Evolutionary conservation across 2,797 vertebrate genomes (phyloP), one percentile per base, ranked within the genome.

Genomic region (Sebastiscus tertius): DNA sequence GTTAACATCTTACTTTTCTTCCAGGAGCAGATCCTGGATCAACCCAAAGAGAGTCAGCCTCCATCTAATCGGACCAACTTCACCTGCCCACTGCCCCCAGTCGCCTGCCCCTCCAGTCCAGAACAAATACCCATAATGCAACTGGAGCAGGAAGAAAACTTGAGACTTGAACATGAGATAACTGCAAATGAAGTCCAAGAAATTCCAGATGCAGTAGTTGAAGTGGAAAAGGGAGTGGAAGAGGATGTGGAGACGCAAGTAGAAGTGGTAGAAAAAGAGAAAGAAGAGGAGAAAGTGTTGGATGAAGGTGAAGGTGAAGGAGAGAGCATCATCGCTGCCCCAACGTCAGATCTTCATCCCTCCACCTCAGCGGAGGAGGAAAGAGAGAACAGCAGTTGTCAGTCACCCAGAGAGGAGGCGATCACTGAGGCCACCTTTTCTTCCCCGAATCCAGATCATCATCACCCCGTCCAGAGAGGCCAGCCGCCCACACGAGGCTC

Each of bases 61-160:
- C 36, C 67, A 18, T 13, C 64, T 1, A 24, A 54, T 34, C 72
- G 75, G 22, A 77, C 34, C 56, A 85, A 79, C 79, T 94, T 94
- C 87, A 90, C 89, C 77, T 93, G 85, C 75, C 92, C 94, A 0
- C 79, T 93, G 67, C 91, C 91, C 4, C 89, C 91, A 0, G 46
- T 80, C 2, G 6, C 83, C 27, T 46, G 68, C 39, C 60, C 73
- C 42, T 42, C 81, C 66, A 80, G 60, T 66, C 81, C 84, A 13
- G 80, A 86, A 3, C 70, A 67, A 39, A 65, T 1, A 4, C 33
- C 73, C 27, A 36, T 66, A 18, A 10, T 22, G 33, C 83, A 82
- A 11, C 71, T 52, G 55, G 88, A 92, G 36, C 49, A 77, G 34
- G 75, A 78, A 18, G 71, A 77, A 29, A 20, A 27, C 3, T 42